Base-by-base conservation (phyloP, 2,797 vertebrate species). In the Enteromius fasciolatus region DNA sequence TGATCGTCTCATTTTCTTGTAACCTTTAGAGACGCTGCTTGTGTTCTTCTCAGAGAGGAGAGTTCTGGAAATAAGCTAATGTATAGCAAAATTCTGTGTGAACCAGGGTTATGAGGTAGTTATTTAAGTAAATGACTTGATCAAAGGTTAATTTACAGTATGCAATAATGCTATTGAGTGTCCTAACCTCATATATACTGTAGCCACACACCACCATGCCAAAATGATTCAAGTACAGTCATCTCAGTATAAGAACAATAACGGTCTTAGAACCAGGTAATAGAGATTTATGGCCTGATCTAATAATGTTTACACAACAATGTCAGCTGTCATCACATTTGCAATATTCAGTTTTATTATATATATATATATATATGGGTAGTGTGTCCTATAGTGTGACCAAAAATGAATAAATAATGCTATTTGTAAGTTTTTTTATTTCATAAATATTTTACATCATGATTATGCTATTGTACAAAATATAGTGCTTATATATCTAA, bases 1-100 rank as follows among this genome's bases (percentile, higher is more conserved):
- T 72, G 83, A 17, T 73, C 36, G 41, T 67, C 39, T 76, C 41
- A 77, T 85, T 84, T 82, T 66, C 66, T 67, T 81, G 31, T 76
- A 87, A 85, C 83, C 82, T 84, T 85, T 81, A 78, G 20, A 84
- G 73, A 86, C 61, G 59, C 80, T 82, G 23, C 33, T 17, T 15
- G 85, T 73, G 81, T 73, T 74, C 74, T 69, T 69, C 50, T 52
- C 73, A 9, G 52, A 39, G 44, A 78, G 20, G 39, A 82, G 74
- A 28, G 68, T 79, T 66, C n/a, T 81, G 61, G 48, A 78, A 84
- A 72, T 61, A 28, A 75, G 11, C 25, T 72, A 77, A 81, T 48
- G 68, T 33, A 63, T 54, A 73, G 28, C 20, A 73, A 15, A 63
- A 73, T 73, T 80, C 66, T 59, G 52, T 59, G 52, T 59, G 52